Base-by-base conservation (phyloP, 2,113 vertebrate species). In the Elephantulus edwardii region DNA sequence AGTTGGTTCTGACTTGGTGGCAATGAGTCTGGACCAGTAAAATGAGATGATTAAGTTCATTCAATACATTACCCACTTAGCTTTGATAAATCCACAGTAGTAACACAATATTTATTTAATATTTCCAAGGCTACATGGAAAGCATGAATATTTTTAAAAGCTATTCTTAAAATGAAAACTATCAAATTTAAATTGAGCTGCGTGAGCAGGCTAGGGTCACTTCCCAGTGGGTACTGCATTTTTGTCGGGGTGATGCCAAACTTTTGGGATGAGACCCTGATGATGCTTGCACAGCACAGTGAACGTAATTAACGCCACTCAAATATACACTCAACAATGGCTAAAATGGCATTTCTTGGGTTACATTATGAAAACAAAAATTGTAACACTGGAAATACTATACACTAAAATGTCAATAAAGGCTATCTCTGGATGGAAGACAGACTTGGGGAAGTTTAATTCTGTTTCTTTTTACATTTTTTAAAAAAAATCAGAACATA, bases 381-480 rank as follows among this genome's bases (percentile, higher is more conserved):
- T 64, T 42, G 78, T 30, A 28, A 38, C 70, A 86, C 50, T 38
- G 30, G 58, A 85, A 75, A 77, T 44, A n/a, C 40, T 76, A 60
- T 26, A 85, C n/a, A 74, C 10, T 89, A 46, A 84, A 81, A 86
- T 74, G 22, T 83, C 50, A 94, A 35, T 42, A 40, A n/a, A 66
- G 38, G 54, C 46, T 81, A 26, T 86, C 35, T 50, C 17, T 58
- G 66, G 86, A 72, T 58, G 26, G 82, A 92, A 92, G 50, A 42
- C 30, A 58, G 76, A n/a, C n/a, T n/a, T n/a, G n/a, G n/a, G n/a
- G n/a, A n/a, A n/a, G n/a, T n/a, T n/a, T n/a, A n/a, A n/a, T 22
- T n/a, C 1, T 22, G 11, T 58, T 24, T n/a, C 24, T 44, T 60
- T 66, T 38, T 33, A 7, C 35, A 60, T 79, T 83, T 76, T 83